phyloP scores from a whole-genome alignment of 2,113 vertebrate species.

The Paraplagusia blochii region DNA sequence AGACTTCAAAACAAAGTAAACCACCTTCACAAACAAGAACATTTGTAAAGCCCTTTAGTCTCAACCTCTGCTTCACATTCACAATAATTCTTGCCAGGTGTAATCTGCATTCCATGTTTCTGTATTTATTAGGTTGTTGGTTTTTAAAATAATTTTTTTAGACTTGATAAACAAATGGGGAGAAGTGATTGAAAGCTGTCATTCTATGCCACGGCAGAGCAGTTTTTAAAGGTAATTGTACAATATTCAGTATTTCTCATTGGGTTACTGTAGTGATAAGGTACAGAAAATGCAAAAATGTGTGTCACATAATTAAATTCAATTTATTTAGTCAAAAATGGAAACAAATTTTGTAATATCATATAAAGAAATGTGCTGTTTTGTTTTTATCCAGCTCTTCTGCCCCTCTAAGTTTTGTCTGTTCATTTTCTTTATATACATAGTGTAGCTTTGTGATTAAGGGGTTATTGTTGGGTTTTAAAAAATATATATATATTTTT shows the following conservation, averaged over 20 bases:
- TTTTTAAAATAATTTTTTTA: conserved; percentile 29
- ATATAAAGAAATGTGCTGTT: conserved; percentile 47
- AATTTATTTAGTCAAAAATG: conserved; percentile 14
- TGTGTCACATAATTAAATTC: conserved; percentile 2
- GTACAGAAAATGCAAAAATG: not conserved
- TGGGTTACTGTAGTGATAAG: too few relatives aligned
- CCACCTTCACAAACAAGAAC: conserved; percentile 53
- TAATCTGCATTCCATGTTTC: conserved; percentile 55
- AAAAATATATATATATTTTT: not conserved
- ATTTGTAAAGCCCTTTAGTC: conserved; percentile 7
- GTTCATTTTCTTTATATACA: too few relatives aligned
- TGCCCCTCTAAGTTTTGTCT: too few relatives aligned
- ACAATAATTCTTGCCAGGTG: conserved; percentile 4
- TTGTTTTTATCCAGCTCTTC: not conserved
- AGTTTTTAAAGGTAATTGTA: too few relatives aligned
- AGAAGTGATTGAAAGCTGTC: too few relatives aligned
- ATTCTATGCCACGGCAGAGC: too few relatives aligned
- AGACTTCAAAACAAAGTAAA: conserved; percentile 27
- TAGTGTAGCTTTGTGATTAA: too few relatives aligned
- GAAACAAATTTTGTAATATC: conserved; percentile 19
- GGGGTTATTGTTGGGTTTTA: not conserved
- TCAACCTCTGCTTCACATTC: conserved; percentile 42
- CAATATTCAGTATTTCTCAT: too few relatives aligned
- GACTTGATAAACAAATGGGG: too few relatives aligned
- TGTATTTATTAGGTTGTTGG: conserved; percentile 43